Conservation (phyloP, 2,113 vertebrate species). For the Columbina picui region DNA sequence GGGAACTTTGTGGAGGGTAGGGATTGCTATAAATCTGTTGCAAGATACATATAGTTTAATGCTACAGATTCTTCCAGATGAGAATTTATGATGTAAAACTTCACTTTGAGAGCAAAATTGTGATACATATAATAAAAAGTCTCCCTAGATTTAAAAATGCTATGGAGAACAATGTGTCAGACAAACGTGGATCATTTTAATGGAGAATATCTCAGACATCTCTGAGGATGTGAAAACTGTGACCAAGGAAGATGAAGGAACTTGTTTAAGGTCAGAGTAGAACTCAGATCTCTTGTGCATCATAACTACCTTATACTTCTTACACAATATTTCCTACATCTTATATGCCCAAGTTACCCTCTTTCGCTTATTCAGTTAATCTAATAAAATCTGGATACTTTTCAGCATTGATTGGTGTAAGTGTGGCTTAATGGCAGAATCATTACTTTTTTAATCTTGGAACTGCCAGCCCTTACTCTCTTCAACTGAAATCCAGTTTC, state of each 20-base stretch:
- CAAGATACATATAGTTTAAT: background rate
- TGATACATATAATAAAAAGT: rapidly evolving
- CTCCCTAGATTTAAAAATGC: background rate
- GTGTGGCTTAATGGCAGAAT: constrained; percentile 72
- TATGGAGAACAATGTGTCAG: background rate
- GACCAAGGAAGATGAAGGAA: background rate
- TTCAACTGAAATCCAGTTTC: constrained; percentile 63
- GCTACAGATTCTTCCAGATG: background rate
- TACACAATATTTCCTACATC: background rate
- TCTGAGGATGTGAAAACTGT: background rate
- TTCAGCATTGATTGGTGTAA: constrained; percentile 69
- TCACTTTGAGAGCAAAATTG: background rate
- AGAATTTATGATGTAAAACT: background rate
- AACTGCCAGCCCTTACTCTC: constrained; percentile 68
- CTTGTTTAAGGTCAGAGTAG: background rate
- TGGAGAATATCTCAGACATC: background rate
- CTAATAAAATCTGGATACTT: constrained; percentile 69
- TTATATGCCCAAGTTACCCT: background rate
- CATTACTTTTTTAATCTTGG: constrained; percentile 78
- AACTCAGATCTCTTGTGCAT: background rate
- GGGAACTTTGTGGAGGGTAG: background rate
- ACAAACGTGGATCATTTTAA: rapidly evolving
- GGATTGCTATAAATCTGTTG: background rate
- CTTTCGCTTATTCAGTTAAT: constrained; percentile 49
- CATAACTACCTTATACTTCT: rapidly evolving